A percentile compares a stretch with the other conserved stretches of the same genome.
phyloP scores from a whole-genome alignment of 2,888 invertebrate genomes.

The Drosophila atroscutellata region DNA sequence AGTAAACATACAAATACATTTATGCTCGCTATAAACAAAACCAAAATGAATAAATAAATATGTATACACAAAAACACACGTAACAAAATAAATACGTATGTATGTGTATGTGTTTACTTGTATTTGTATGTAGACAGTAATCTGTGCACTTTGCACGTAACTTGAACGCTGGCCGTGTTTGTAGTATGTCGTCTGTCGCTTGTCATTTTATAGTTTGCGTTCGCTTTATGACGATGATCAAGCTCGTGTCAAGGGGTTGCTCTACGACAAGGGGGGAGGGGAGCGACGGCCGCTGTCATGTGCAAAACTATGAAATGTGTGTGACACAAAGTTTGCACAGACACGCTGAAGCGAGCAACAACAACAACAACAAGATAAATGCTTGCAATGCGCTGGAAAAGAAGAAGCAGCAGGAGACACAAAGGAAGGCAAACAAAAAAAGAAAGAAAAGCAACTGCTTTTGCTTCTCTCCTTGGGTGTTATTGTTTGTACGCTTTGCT shows the following conservation, averaged over 20 bases:
- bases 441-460: conserved; percentile 6
- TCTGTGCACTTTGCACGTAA: conserved; percentile 60
- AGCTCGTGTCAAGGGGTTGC: conserved; percentile 33
- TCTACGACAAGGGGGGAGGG: not conserved
- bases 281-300: not conserved
- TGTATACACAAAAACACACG: not conserved
- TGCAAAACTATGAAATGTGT: conserved; percentile 25
- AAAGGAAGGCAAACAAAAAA: conserved; percentile 2
- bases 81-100: conserved; percentile 9
- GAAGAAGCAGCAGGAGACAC: not conserved
- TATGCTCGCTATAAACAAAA: conserved; percentile 26
- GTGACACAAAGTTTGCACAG: conserved; percentile 39
- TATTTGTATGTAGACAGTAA: conserved; percentile 18
- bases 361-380: conserved; percentile 15
- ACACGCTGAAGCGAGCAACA: conserved; percentile 25
- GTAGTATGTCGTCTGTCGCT: conserved; percentile 26
- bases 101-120: not conserved
- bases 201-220: conserved; percentile 56
- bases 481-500: conserved; percentile 45
- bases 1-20: conserved; percentile 1
- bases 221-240: conserved; percentile 51
- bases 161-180: conserved; percentile 44
- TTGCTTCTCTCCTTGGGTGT: conserved; percentile 22
- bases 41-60: conserved; percentile 26
- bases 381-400: conserved; percentile 39